phyloP scores from a whole-genome alignment of 2,113 vertebrate genomes.

The Dipodomys spectabilis region DNA sequence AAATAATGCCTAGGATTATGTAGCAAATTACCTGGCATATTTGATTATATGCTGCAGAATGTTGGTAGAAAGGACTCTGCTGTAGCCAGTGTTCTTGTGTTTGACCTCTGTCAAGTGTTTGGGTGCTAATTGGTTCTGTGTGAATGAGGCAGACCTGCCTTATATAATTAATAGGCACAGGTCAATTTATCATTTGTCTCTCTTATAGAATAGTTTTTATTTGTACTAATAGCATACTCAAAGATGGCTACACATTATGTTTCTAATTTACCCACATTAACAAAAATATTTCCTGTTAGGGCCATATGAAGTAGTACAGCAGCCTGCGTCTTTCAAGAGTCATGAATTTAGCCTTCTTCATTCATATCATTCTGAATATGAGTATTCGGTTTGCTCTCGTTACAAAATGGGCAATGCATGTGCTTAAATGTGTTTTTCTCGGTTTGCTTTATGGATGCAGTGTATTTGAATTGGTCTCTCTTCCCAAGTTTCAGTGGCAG shows the following conservation, averaged over 20 bases:
- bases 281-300: not conserved
- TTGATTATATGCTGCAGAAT: not conserved
- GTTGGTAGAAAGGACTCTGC: not conserved
- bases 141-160: not conserved
- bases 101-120: not conserved
- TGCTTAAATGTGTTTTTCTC: not conserved
- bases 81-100: not conserved
- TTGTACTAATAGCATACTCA: not conserved
- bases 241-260: not conserved
- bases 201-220: not conserved
- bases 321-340: not conserved
- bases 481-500: not conserved
- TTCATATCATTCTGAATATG: not conserved
- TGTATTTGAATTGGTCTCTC: not conserved
- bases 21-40: not conserved
- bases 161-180: conserved; percentile 6
- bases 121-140: not conserved
- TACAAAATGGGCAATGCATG: not conserved
- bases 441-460: not conserved
- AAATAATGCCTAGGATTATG: not conserved
- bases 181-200: not conserved
- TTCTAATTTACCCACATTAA: not conserved
- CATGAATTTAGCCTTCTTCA: not conserved
- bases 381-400: not conserved
- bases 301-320: not conserved